These are phyloP conservation scores for Myotis vivesi DNA, from an alignment of 2,797 vertebrate genomes.

Conservation along the genomic window DNA sequence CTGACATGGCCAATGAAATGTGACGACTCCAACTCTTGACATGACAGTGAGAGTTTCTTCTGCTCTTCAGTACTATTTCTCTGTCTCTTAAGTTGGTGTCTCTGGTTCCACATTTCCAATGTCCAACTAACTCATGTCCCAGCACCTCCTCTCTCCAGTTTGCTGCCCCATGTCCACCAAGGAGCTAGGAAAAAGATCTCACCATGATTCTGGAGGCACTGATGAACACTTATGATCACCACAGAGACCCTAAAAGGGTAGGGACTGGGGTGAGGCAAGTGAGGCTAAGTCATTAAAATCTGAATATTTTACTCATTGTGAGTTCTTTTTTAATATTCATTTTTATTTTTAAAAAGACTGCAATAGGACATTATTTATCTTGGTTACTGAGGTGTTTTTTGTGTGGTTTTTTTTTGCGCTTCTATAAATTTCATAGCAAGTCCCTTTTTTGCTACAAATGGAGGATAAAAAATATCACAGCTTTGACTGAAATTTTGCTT, in stretches of 20 bases:
- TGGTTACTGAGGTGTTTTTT: neutral
- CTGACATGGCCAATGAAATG: neutral
- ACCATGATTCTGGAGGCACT: neutral
- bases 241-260: neutral
- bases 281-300: neutral
- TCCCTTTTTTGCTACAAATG: neutral
- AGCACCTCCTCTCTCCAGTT: no score
- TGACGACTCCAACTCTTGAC: neutral
- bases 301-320: neutral
- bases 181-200: neutral
- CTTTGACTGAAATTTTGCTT: neutral
- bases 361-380: constrained; percentile 2
- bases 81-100: neutral
- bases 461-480: neutral
- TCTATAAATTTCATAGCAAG: neutral
- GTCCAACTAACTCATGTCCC: neutral
- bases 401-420: neutral
- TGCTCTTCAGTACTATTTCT: neutral
- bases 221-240: no score
- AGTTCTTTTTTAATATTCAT: neutral
- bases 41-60: neutral
- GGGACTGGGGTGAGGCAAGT: neutral
- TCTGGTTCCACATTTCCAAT: neutral
- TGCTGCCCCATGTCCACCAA: neutral
- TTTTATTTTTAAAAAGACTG: constrained; percentile 2